Evolutionary conservation across 2,797 vertebrate genomes (phyloP).

Genomic region (Gallinago stenura): DNA sequence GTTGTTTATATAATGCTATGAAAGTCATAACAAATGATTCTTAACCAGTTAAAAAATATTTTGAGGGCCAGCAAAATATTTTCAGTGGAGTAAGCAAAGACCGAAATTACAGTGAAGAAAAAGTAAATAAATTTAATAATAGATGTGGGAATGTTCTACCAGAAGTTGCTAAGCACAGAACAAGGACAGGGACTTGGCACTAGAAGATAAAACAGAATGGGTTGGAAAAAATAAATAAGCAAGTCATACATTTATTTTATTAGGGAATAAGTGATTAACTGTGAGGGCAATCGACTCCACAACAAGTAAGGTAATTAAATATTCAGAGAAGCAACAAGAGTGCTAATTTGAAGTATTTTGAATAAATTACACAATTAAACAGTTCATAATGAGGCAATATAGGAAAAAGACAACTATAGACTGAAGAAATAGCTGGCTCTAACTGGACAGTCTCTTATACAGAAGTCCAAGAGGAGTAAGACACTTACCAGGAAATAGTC

Average conservation of each 20-base stretch:
- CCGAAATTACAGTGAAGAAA: neutral
- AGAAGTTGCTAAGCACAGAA: neutral
- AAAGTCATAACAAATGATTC: neutral
- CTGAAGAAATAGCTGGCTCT: neutral
- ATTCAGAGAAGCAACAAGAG: neutral
- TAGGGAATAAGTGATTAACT: neutral
- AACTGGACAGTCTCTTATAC: neutral
- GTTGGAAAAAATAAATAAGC: neutral
- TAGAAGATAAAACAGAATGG: neutral
- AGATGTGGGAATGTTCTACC: neutral
- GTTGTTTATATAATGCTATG: neutral
- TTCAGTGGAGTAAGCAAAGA: neutral
- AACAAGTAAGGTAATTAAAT: neutral
- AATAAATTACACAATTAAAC: slow-evolving; percentile 5
- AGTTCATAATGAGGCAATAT: neutral
- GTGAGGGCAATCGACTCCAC: neutral
- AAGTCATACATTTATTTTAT: neutral
- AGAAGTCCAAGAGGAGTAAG: neutral
- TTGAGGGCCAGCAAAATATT: neutral
- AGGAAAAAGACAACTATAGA: neutral
- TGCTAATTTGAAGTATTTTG: neutral
- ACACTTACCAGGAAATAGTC: neutral
- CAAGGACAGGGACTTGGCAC: neutral
- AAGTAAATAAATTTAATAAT: neutral
- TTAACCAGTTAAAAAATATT: neutral